A percentile compares a stretch with the other conserved stretches of the same genome.
phyloP scores from a whole-genome alignment of 2,888 invertebrate species.

The Phlogophora meticulosa region DNA sequence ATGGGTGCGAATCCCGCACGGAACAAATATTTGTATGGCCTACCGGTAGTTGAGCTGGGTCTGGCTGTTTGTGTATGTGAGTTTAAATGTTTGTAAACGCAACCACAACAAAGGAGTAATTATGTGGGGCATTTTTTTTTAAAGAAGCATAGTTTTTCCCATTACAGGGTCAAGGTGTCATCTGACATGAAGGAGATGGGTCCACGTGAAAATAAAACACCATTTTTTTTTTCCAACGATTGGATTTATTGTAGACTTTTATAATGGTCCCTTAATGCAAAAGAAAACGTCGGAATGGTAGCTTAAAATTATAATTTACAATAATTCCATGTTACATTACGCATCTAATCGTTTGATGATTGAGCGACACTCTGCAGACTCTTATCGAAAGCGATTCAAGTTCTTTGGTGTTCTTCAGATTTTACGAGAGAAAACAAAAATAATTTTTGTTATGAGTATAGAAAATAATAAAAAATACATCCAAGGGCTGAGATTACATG shows the following conservation, averaged over 20 bases:
- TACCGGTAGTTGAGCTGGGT: too few species aligned
- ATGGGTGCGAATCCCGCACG: too few species aligned
- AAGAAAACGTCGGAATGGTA: constrained; percentile 66
- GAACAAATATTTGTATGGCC: too few species aligned
- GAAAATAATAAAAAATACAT: constrained; percentile 46
- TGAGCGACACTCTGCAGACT: constrained; percentile 54
- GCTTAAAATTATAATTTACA: constrained; percentile 67
- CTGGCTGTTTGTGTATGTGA: too few species aligned
- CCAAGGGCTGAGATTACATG: constrained; percentile 69
- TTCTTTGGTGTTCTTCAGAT: constrained; percentile 63
- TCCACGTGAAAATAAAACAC: constrained; percentile 60
- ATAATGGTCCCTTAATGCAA: constrained; percentile 77
- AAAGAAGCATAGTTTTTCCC: too few species aligned
- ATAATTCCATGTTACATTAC: constrained; percentile 61
- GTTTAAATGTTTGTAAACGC: too few species aligned
- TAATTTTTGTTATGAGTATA: constrained; percentile 38
- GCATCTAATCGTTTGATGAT: constrained; percentile 63
- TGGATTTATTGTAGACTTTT: constrained; percentile 81
- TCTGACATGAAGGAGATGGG: too few species aligned
- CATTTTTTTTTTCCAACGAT: constrained; percentile 71
- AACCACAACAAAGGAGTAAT: too few species aligned
- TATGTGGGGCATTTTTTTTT: too few species aligned
- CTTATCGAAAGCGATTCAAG: constrained; percentile 51
- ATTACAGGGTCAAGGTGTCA: too few species aligned
- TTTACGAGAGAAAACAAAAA: too few species aligned